Base-by-base conservation (phyloP, 2,797 vertebrate genomes). In the Buceros bicornis region DNA sequence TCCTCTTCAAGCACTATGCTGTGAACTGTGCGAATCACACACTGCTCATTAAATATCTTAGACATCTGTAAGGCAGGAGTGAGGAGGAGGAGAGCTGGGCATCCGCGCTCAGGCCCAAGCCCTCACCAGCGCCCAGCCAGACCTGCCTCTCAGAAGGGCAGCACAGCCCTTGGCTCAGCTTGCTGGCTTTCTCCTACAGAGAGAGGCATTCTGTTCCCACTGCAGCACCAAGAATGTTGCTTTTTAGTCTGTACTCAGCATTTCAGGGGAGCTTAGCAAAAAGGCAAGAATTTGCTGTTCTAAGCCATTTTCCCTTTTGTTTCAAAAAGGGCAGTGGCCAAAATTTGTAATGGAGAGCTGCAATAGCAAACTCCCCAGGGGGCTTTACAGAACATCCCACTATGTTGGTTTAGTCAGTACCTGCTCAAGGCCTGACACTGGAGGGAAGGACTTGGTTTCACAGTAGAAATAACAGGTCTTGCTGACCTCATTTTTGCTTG, bases 241-340 rank as follows among this genome's bases (percentile, higher is more conserved):
- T 33, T 56, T 93, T 89, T 31, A 65, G 53, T 45, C 43, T 53
- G 40, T 37, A 82, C 42, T 91, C 80, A 94, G 65, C 69, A 69
- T 79, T 87, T 81, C 61, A 76, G 19, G 6, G 13, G 15, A 76
- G 45, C 79, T 92, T 51, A 86, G 87, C 64, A 93, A 77, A 87
- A 79, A 91, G 33, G 24, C 60, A 95, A 65, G 84, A 93, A 96
- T 95, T 83, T 89, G 90, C 93, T 90, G 74, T 43, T 62, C 78
- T 94, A 85, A 90, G 90, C 31, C 20, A 66, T 92, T 92, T 91
- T 47, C 40, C 24, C 48, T 66, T 95, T 92, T 87, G 90, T 78
- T 96, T 82, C 76, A 85, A 80, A 94, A 69, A 67, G 77, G 21
- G 25, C 7, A 56, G 31, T 62, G 81, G 65, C 54, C 74, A 86